Percentiles rank a stretch among this genome's conserved stretches.
Evolutionary conservation across 2,113 vertebrate genomes (phyloP).

Genomic region (Xiphophorus couchianus): DNA sequence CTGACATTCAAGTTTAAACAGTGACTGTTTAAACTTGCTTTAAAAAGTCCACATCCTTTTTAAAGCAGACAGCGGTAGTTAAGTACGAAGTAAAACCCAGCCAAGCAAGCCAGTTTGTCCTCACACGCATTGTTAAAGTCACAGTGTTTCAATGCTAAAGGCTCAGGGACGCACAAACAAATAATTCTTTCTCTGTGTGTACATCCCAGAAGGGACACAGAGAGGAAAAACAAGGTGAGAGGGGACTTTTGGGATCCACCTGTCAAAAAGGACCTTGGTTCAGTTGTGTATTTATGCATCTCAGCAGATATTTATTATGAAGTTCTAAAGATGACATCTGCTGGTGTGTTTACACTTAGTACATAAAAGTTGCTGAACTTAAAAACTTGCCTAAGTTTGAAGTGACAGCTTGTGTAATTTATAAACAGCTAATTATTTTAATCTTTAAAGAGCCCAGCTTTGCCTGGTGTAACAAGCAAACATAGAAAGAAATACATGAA

Average conservation of each 20-base stretch:
- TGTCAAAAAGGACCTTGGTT: conserved; percentile 59
- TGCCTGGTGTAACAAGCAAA: too few relatives aligned
- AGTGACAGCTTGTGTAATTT: neutral
- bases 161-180: conserved; percentile 37
- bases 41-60: too few relatives aligned
- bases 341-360: neutral
- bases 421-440: neutral
- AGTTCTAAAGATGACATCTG: neutral
- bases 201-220: conserved; percentile 42
- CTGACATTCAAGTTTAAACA: too few relatives aligned
- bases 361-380: neutral
- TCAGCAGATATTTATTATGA: conserved; percentile 11
- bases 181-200: conserved; percentile 12
- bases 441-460: neutral
- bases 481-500: neutral
- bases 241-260: conserved; percentile 35
- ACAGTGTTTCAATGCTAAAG: conserved; percentile 42
- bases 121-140: conserved; percentile 31
- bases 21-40: too few relatives aligned
- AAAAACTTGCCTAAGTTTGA: neutral
- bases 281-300: conserved; percentile 35
- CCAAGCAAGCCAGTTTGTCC: too few relatives aligned
- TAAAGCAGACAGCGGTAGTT: too few relatives aligned
- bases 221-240: conserved; percentile 60
- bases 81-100: too few relatives aligned